Percentiles rank a stretch among this genome's conserved stretches.
Evolutionary conservation across 2,888 invertebrate genomes (phyloP).

Genomic region (Drosophila prostipennis): DNA sequence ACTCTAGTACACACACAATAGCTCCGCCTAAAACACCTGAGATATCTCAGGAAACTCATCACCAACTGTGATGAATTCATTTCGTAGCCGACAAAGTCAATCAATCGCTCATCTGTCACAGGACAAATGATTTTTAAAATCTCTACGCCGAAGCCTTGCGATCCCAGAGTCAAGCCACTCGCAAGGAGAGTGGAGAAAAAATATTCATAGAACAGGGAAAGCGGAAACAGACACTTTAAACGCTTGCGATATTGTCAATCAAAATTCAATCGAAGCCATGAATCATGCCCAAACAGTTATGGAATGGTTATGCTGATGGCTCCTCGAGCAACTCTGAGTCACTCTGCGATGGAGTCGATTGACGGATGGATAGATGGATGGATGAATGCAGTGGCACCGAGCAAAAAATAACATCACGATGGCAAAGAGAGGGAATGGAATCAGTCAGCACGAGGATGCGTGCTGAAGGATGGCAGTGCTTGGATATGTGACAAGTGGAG

Average conservation of each 20-base stretch:
- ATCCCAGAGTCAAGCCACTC: conserved; percentile 44
- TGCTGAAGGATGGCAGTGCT: conserved; percentile 47
- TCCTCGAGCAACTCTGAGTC: conserved; percentile 60
- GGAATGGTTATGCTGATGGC: conserved; percentile 62
- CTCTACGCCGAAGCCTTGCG: conserved; percentile 62
- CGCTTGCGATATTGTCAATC: conserved; percentile 83
- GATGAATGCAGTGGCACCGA: conserved; percentile 25
- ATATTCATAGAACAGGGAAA: conserved; percentile 53
- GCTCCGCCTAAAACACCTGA: background rate
- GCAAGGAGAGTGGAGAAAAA: conserved; percentile 30
- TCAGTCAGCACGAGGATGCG: conserved; percentile 53
- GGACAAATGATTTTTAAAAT: conserved; percentile 82
- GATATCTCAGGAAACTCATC: background rate
- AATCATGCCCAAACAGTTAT: conserved; percentile 58
- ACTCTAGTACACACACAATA: background rate
- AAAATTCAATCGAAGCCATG: conserved; percentile 82
- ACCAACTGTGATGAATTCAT: conserved; percentile 51
- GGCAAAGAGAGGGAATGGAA: conserved; percentile 60
- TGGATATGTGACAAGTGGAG: conserved; percentile 44
- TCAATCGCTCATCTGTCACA: conserved; percentile 79
- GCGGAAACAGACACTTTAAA: conserved; percentile 82
- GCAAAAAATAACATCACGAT: conserved; percentile 30
- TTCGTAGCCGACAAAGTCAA: conserved; percentile 73
- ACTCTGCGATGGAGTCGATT: conserved; percentile 15
- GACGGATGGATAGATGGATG: conserved; percentile 52